Base-by-base conservation (phyloP, 1,140 invertebrate genomes). In the Calycopis cecrops region DNA sequence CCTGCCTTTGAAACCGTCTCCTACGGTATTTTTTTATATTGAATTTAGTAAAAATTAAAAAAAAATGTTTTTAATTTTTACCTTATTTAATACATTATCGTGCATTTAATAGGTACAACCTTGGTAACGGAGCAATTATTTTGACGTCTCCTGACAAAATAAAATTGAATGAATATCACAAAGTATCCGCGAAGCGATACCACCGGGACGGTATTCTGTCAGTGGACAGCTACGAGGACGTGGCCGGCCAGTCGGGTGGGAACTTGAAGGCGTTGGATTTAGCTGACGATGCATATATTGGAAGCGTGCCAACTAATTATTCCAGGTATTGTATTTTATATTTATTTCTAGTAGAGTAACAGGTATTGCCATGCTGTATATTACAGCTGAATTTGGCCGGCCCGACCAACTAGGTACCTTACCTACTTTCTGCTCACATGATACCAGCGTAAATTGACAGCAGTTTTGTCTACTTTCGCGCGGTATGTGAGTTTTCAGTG, bases 191-290 rank as follows among this genome's bases (percentile, higher is more conserved):
- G 4, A 96, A 95, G 69, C 88, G 96, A 38, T 95, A 95, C 75
- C 93, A 96, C 63, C 90, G 93, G 48, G 95, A 97, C 71, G 96
- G 96, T 0, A 91, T 96, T 48, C 83, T 98, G 35, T 93, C 94
- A 61, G 90, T 98, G 21, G 94, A 98, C 73, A 92, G 93, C 50
- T 91, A 91, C 49, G 93, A 95, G 71, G 92, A 96, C 57, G 91
- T 97, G 0, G 91, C 91, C 2, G 95, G 94, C 7, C 92, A 94
- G 71, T 94, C 95, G 50, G 91, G 91, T 52, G 95, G 95, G 21
- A 91, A 92, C 57, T 88, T 96, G 7, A 94, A 94, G 70, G 94
- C 94, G 9, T 87, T 98, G 38, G 96, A 98, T 85, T 86, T 98
- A 10, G 89, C 91, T 44, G 92, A 96, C 63, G 94, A 95, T 65